Conservation (phyloP, 2,888 invertebrate species). For the Cephalotes varians region DNA sequence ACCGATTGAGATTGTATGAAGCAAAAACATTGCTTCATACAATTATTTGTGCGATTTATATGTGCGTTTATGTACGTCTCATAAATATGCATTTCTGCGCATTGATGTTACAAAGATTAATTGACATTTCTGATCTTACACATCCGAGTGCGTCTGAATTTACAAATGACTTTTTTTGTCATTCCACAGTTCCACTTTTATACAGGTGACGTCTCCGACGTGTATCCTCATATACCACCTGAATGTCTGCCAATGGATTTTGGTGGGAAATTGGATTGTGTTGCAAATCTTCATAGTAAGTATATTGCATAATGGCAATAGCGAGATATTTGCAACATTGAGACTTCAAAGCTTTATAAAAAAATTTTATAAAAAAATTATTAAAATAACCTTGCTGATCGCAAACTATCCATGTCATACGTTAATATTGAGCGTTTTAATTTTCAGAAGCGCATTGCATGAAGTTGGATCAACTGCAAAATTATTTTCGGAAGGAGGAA, state of each 20-base stretch:
- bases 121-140: not conserved
- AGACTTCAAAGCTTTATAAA: not conserved
- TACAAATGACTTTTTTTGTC: slow-evolving; percentile 8
- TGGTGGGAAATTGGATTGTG: slow-evolving; percentile 87
- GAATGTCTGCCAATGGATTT: slow-evolving; percentile 88
- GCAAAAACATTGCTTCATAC: not conserved
- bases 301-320: not conserved
- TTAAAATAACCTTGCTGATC: not conserved
- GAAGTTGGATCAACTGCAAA: slow-evolving; percentile 75
- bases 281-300: slow-evolving; percentile 78
- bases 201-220: slow-evolving; percentile 87
- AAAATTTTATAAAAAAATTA: not conserved
- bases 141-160: not conserved
- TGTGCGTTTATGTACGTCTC: not conserved
- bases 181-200: slow-evolving; percentile 88
- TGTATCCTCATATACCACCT: slow-evolving; percentile 87
- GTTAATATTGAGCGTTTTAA: slow-evolving; percentile 32
- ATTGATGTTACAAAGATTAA: not conserved
- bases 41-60: too few species aligned
- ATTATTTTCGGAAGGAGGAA: slow-evolving; percentile 80
- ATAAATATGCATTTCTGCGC: not conserved
- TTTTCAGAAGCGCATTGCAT: slow-evolving; percentile 73
- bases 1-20: not conserved
- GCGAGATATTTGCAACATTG: not conserved
- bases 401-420: slow-evolving; percentile 15